Conservation (phyloP, 2,888 invertebrate species). For the Willowsia nigromaculata region DNA sequence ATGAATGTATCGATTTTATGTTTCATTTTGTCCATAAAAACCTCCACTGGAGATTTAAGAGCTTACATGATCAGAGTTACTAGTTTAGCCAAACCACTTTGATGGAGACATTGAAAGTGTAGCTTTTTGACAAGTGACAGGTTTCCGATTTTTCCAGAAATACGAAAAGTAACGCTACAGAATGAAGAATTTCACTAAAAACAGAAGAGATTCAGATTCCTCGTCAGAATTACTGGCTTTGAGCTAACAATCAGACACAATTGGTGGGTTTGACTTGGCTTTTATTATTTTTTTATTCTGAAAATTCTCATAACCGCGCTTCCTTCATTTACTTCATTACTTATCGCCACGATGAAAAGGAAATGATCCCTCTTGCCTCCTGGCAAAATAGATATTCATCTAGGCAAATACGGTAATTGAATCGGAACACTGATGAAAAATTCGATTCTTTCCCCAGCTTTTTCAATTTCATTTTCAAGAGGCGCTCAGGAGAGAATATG, state of each 20-base stretch:
- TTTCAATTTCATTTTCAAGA: not conserved
- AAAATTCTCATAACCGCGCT: not conserved
- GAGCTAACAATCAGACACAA: not conserved
- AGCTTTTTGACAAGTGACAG: conserved; percentile 22
- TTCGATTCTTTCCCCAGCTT: conserved; percentile 29
- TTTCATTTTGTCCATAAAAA: not conserved
- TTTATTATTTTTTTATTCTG: not conserved
- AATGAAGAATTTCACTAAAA: too few relatives aligned
- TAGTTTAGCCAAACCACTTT: not conserved
- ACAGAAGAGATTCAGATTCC: not conserved
- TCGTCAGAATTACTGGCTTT: not conserved
- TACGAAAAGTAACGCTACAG: not conserved
- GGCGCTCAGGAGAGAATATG: not conserved
- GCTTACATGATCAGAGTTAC: conserved; percentile 27
- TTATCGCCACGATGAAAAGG: conserved; percentile 61
- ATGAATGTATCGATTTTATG: not conserved
- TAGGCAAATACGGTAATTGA: conserved; percentile 57
- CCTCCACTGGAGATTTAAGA: not conserved
- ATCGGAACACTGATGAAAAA: conserved; percentile 52
- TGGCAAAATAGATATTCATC: conserved; percentile 74
- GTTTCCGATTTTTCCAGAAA: not conserved
- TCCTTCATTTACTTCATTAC: conserved; percentile 57
- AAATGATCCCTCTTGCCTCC: conserved; percentile 51
- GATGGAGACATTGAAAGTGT: not conserved
- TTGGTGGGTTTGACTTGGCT: not conserved